Evolutionary conservation across 2,888 invertebrate genomes (phyloP).

Genomic region (Aproaerema taeniolella): DNA sequence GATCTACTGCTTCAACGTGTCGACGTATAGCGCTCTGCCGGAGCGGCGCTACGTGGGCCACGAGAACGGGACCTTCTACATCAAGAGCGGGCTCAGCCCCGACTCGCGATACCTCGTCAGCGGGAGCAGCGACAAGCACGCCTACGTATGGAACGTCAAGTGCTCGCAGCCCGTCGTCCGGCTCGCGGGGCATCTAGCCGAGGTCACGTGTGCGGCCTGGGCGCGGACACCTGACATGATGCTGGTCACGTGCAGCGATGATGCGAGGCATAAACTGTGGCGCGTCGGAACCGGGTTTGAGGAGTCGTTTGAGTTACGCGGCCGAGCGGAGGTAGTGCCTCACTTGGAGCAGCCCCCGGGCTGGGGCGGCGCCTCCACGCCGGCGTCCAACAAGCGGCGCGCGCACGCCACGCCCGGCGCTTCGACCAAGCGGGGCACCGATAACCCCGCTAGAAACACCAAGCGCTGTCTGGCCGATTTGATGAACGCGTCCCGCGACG

Average conservation of each 20-base stretch:
- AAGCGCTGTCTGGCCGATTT: slow-evolving; percentile 62
- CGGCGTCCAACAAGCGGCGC: slow-evolving; percentile 33
- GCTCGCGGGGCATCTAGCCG: slow-evolving; percentile 87
- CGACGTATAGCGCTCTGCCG: slow-evolving; percentile 81
- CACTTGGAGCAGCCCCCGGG: slow-evolving; percentile 29
- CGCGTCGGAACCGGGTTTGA: slow-evolving; percentile 76
- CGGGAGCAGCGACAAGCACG: slow-evolving; percentile 92
- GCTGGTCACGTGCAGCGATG: slow-evolving; percentile 90
- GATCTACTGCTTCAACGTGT: slow-evolving; percentile 90
- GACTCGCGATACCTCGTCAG: slow-evolving; percentile 89
- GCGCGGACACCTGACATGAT: slow-evolving; percentile 61
- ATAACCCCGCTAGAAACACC: slow-evolving; percentile 31
- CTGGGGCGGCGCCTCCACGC: slow-evolving; percentile 51
- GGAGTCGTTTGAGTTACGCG: slow-evolving; percentile 41
- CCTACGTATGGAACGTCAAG: slow-evolving; percentile 90
- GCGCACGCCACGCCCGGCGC: slow-evolving; percentile 19
- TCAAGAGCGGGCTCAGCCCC: slow-evolving; percentile 88
- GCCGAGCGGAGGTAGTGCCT: slow-evolving; percentile 42
- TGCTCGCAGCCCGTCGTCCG: slow-evolving; percentile 81
- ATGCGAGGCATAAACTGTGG: slow-evolving; percentile 88
- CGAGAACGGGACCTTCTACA: slow-evolving; percentile 88
- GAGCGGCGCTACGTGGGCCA: slow-evolving; percentile 83
- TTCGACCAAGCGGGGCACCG: neutral
- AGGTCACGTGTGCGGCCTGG: slow-evolving; percentile 94
- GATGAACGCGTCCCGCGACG: slow-evolving; percentile 44